Base-by-base conservation (phyloP, 2,888 invertebrate genomes). In the Argynnis bischoffii region DNA sequence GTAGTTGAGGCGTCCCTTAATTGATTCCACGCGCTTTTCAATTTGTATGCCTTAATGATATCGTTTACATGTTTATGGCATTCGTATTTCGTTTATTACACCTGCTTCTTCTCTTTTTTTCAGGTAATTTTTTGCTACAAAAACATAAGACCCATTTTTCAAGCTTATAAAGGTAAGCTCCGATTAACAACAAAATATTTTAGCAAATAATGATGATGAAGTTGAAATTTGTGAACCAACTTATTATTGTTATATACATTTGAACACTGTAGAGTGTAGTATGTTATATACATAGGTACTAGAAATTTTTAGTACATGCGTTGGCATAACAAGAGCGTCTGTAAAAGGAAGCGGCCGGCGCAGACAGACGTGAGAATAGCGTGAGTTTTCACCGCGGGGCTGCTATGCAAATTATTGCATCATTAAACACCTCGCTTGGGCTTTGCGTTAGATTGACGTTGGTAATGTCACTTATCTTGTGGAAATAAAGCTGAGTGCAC, bases 331-430 rank as follows among this genome's bases (percentile, higher is more conserved):
- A 87, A 87, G 85, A 81, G 80, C 69, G 59, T 61, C 75, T 70
- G 50, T 63, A 70, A 67, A 89, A 85, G 88, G 88, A 80, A 83
- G 80, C 79, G 76, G 77, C 71, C 71, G 74, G 74, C 77, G 70
- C 74, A 69, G 78, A 71, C 71, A 82, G 92, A 90, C 91, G 85
- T 91, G 91, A 90, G 91, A 92, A 92, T 90, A 86, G 88, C 75
- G 81, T 72, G 82, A 74, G 80, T 82, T 80, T 72, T 78, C 80
- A 76, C 79, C 78, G 80, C 84, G 83, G 84, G 82, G 83, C 81
- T 78, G 79, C 84, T 89, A 92, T 92, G 92, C 91, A 92, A 92
- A 92, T 92, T 85, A 87, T 88, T 86, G 88, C 87, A 89, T 92
- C 92, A 90, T 92, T 92, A 92, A 90, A 90, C 92, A 92, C 89